These are phyloP conservation scores for Florisuga fusca DNA, from an alignment of 2,797 vertebrate genomes.

Conservation along the genomic window DNA sequence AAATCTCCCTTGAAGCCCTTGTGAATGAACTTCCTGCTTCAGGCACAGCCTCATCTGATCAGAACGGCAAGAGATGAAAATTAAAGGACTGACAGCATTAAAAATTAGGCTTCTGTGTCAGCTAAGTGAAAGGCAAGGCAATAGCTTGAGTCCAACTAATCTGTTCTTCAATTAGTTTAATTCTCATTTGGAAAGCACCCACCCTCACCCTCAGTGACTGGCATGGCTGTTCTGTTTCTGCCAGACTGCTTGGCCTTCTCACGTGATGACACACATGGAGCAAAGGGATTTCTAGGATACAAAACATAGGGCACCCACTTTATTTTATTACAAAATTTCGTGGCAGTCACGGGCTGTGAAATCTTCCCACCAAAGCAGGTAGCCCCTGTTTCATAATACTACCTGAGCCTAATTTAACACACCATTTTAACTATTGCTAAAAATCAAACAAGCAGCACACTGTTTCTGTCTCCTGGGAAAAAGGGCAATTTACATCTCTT, in stretches of 20 bases:
- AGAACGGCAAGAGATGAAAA: background rate
- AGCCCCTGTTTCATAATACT: background rate
- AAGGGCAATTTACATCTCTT: conserved; percentile 34
- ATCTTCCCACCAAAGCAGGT: background rate
- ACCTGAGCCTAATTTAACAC: background rate
- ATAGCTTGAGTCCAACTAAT: background rate
- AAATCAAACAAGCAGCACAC: conserved; percentile 16
- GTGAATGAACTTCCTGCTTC: background rate
- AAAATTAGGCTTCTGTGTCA: conserved; percentile 22
- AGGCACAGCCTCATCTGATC: background rate
- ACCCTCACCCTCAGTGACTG: background rate
- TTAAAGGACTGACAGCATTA: background rate
- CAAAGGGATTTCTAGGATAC: background rate
- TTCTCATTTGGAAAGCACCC: conserved; percentile 24
- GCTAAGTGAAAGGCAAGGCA: conserved; percentile 7
- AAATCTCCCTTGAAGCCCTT: background rate
- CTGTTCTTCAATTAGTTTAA: conserved; percentile 15
- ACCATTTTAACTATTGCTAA: conserved; percentile 56
- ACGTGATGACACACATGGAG: rapidly evolving
- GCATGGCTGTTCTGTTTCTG: background rate
- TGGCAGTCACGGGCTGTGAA: background rate
- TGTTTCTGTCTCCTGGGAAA: conserved; percentile 5
- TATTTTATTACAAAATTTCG: background rate
- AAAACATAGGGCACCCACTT: background rate
- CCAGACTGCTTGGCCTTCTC: background rate